Evolutionary conservation across 2,797 vertebrate species (phyloP), one percentile per base, ranked within the genome.

Genomic region (Onychomys leucogaster): DNA sequence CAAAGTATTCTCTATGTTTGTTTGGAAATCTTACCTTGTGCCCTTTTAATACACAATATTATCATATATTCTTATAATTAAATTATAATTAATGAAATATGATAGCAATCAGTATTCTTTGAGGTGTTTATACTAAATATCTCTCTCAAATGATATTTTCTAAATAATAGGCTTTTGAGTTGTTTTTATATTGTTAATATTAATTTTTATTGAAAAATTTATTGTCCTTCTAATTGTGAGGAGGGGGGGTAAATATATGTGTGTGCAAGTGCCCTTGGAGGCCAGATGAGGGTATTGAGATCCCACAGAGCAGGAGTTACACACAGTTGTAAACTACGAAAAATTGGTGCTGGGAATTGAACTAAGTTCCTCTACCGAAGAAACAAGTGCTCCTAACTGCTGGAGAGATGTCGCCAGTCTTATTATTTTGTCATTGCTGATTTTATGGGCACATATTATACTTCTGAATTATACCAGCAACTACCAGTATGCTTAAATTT

Each of bases 181-280:
- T 86, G 78, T 95, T 94, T 96, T 91, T 41, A 81, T 63, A n/a
- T 95, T 14, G 0, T 95, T 97, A 93, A 23, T 95, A 76, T 14
- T 4, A 23, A 85, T 1, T 85, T 67, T 69, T 49, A 67, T 49
- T 67, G 49, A n/a, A 67, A 67, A 19, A 6, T 46, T 84, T 49
- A 27, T 55, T 55, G 2, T 27, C 7, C 55, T 87, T 87, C 37
- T 71, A 37, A 71, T 37, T 8, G 73, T 21, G 5, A 49, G 25
- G n/a, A n/a, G 29, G 8, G 27, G 17, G 13, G 6, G 34, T 23
- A 67, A 49, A 43, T n/a, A 6, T n/a, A 13, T 49, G 1, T 49
- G 8, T n/a, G 25, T 41, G 10, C 2, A 55, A 17, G 34, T 55
- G 14, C 34, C 6, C 34, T 71, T 37, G n/a, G 2, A 29, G 46